Evolutionary conservation across 2,797 vertebrate genomes (phyloP).

Genomic region (Valencia hispanica): DNA sequence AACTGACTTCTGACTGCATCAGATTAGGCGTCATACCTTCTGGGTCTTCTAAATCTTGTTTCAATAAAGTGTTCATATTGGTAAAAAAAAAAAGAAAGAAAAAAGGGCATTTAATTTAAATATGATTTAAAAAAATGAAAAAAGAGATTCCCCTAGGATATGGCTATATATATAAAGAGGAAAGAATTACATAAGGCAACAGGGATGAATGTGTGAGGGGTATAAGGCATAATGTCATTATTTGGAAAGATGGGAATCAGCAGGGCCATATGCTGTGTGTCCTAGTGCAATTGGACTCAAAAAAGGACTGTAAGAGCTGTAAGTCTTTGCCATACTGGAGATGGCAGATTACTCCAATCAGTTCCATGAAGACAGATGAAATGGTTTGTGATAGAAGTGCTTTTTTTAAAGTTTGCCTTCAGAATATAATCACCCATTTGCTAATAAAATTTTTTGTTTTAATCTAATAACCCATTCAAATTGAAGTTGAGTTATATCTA

Average conservation of each 20-base stretch:
- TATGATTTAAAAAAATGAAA: neutral
- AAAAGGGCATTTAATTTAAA: no score
- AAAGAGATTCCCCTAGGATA: no score
- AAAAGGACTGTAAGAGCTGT: constrained; percentile 52
- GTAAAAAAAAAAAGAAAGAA: no score
- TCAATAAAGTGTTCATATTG: no score
- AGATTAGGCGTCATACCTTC: neutral
- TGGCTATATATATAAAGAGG: neutral
- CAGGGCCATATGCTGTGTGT: constrained; percentile 60
- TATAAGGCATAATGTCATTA: neutral
- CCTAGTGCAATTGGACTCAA: constrained; percentile 61
- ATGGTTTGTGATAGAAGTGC: constrained; percentile 11
- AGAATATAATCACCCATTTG: neutral
- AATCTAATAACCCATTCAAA: neutral
- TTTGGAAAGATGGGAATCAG: constrained; percentile 59
- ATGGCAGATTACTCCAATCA: constrained; percentile 44
- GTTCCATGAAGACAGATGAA: constrained; percentile 22
- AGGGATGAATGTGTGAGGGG: neutral
- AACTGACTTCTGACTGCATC: neutral
- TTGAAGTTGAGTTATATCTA: neutral
- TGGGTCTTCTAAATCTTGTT: no score
- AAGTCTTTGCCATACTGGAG: constrained; percentile 49
- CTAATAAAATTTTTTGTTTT: neutral
- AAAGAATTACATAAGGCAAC: neutral
- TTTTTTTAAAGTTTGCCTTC: neutral